Evolutionary conservation across 2,113 vertebrate species (phyloP).

Genomic region (Upupa epops): DNA sequence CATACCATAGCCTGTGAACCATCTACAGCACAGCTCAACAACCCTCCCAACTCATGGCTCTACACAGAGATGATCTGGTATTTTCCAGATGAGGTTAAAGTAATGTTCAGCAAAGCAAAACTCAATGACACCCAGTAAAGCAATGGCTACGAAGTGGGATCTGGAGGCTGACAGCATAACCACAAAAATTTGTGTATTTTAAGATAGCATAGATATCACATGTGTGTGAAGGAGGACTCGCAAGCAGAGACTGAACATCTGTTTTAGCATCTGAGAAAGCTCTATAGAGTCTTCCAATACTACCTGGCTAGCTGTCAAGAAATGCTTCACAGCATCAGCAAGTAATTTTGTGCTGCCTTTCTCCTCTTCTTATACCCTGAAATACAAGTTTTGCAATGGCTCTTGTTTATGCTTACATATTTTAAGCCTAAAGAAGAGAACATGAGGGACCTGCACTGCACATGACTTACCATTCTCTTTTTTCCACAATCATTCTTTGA

Average conservation of each 20-base stretch:
- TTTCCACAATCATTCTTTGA: neutral
- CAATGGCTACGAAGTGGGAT: neutral
- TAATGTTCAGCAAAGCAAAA: neutral
- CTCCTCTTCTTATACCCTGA: neutral
- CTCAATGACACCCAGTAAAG: neutral
- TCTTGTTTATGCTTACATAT: neutral
- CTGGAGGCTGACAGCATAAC: neutral
- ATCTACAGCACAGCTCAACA: neutral
- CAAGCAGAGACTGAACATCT: neutral
- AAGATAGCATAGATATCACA: neutral
- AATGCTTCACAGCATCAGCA: neutral
- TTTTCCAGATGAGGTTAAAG: neutral
- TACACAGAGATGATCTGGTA: neutral
- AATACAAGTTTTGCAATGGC: neutral
- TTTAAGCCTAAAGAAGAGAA: neutral
- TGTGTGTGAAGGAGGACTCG: neutral
- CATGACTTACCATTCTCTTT: neutral
- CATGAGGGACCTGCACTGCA: rapidly evolving
- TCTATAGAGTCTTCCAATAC: neutral
- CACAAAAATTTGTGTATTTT: neutral
- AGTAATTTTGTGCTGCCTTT: neutral
- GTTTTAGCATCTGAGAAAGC: neutral
- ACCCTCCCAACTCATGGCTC: neutral
- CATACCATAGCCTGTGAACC: neutral
- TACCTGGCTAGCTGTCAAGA: neutral